phyloP scores from a whole-genome alignment of 2,797 vertebrate species.

The Lacerta agilis region DNA sequence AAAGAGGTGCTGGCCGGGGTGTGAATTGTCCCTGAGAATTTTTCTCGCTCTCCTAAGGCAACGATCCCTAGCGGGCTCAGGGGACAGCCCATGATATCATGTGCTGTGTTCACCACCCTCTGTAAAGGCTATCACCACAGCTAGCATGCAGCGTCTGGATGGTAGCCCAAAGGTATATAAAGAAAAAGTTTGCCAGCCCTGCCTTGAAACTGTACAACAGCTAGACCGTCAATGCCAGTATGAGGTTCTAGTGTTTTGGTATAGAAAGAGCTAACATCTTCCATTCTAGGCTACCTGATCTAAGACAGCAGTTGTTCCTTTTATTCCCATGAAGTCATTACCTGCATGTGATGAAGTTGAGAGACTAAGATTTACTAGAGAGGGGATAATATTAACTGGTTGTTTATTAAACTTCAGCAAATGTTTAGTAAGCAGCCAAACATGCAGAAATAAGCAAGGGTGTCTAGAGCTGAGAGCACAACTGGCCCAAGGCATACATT shows the following conservation, averaged over 20 bases:
- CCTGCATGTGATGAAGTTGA: not conserved
- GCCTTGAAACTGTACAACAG: not conserved
- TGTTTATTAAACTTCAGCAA: not conserved
- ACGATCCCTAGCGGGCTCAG: too few species aligned
- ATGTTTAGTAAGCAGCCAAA: conserved; percentile 48
- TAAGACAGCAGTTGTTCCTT: not conserved
- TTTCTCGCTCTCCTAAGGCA: too few species aligned
- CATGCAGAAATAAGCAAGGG: not conserved
- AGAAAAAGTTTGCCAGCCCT: too few species aligned
- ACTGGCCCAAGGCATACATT: conserved; percentile 21
- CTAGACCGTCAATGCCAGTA: not conserved
- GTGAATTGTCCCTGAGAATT: too few species aligned
- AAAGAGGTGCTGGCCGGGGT: too few species aligned
- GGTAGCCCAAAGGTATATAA: too few species aligned
- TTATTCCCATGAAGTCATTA: not conserved
- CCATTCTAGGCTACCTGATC: not conserved
- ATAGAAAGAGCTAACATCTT: not conserved
- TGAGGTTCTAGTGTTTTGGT: not conserved
- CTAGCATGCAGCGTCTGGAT: too few species aligned
- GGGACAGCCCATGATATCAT: too few species aligned
- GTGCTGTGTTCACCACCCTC: too few species aligned
- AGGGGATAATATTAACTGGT: not conserved
- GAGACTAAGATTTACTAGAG: conserved; percentile 1
- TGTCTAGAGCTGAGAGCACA: not conserved
- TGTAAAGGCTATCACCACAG: too few species aligned